Evolutionary conservation across 2,797 vertebrate species (phyloP), one percentile per base, ranked within the genome.

Genomic region (Clamator glandarius): DNA sequence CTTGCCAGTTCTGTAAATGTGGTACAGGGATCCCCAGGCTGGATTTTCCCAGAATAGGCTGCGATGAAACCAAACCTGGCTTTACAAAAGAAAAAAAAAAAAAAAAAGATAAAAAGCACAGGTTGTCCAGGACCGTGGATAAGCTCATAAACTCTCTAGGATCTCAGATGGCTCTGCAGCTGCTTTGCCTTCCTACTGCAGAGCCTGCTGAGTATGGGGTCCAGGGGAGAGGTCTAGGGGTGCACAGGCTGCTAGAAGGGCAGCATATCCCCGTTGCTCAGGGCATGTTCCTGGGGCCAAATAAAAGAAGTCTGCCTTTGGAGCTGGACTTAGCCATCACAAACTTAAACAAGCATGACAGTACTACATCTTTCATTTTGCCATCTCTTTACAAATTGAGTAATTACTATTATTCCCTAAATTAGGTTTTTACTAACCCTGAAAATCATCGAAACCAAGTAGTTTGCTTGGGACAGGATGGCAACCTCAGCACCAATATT

Each of bases 71-170:
- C 20, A 64, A 58, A 46, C 79, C 15, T 23, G 54, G 5, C 36
- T 81, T 48, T 52, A 28, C 23, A 33, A 46, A n/a, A 26, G 54
- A 68, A 42, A 42, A 42, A 14, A 42, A 39, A n/a, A 24, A 54
- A 68, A 42, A 42, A 42, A 14, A 42, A 11, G n/a, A n/a, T n/a
- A n/a, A n/a, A n/a, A n/a, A n/a, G 0, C 24, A 68, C 15, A 31
- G 11, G 2, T 80, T 70, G 7, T 16, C 6, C 21, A 55, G 39
- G 29, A 18, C 35, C 0, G 0, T 54, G 26, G 35, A 33, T 77
- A 57, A 54, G 44, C 8, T 77, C 54, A 74, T 48, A 63, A 76
- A 44, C 15, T 52, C 25, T 50, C 23, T 5, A 51, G 66, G 42
- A 70, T 11, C 9, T 26, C 61, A 87, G 21, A 48, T 31, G 63